Conservation (phyloP, 2,888 invertebrate species). For the Congeria kusceri region DNA sequence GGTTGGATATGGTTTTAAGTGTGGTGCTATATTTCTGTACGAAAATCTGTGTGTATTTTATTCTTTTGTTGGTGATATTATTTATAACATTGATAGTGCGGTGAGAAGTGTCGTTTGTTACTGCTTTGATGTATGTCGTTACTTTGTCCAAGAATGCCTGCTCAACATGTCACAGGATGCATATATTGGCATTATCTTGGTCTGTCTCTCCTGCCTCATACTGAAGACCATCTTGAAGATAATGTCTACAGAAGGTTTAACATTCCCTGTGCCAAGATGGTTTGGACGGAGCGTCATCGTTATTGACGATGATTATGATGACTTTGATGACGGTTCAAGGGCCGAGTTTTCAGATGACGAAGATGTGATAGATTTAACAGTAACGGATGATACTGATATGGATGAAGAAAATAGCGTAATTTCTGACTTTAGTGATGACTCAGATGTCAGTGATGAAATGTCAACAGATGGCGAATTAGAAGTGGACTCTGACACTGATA, state of each 20-base stretch:
- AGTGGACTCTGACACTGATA: constrained; percentile 56
- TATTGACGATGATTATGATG: constrained; percentile 35
- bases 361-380: constrained; percentile 59
- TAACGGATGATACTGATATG: constrained; percentile 51
- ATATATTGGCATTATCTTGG: constrained; percentile 73
- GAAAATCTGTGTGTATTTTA: constrained; percentile 36
- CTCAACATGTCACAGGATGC: constrained; percentile 72
- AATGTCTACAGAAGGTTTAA: constrained; percentile 67
- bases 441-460: constrained; percentile 60
- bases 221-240: constrained; percentile 54
- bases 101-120: constrained; percentile 28
- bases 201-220: constrained; percentile 52
- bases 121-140: constrained; percentile 40
- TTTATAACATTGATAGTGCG: constrained; percentile 49
- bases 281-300: constrained; percentile 14
- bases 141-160: constrained; percentile 59
- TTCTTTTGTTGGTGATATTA: constrained; percentile 33
- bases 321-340: constrained; percentile 35
- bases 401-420: constrained; percentile 56
- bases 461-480: constrained; percentile 52
- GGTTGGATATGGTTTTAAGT: constrained; percentile 46
- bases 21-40: constrained; percentile 20
- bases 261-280: constrained; percentile 61
- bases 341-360: constrained; percentile 72
- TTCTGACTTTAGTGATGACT: constrained; percentile 42